Base-by-base conservation (phyloP, 2,113 vertebrate species). In the Cebidichthys violaceus region DNA sequence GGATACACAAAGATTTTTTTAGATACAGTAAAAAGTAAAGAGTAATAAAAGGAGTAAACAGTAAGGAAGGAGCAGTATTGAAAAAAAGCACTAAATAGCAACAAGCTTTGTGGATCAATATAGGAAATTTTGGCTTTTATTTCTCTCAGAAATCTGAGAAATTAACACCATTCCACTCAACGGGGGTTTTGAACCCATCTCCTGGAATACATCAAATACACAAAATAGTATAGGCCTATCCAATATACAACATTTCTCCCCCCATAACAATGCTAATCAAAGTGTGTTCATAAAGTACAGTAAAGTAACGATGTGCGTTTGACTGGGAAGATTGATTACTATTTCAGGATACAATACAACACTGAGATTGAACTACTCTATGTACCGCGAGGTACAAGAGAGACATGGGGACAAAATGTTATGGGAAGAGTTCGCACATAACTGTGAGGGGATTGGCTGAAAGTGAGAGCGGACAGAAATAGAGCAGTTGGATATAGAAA, bases 111-210 rank as follows among this genome's bases (percentile, higher is more conserved):
- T 82, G 80, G 75, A 88, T 89, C 89, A 57, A 91, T 73, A 83
- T 70, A 86, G 86, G 81, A 88, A 84, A 86, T 91, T 92, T 92
- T 95, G 92, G 92, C 91, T 94, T 94, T 91, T 80, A 87, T 92
- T 92, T 81, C 82, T 93, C 90, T 90, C 89, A 91, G 90, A 91
- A 90, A 93, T 92, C 90, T 93, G 92, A 93, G 92, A 94, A 90
- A 88, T 91, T 82, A 90, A 93, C 85, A 93, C 86, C 65, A 92
- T 93, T 93, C 93, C 92, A 76, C 78, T 91, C 87, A 89, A 89
- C 61, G 85, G 85, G 88, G 69, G 35, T 43, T 74, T 6, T 62
- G 57, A 39, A 82, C 79, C 86, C 79, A 87, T 89, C 80, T 92
- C 87, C 90, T 90, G 89, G 89, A 93, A 94, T 89, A 89, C 88